A percentile compares a stretch with the other conserved stretches of the same genome.
These are phyloP conservation scores for Syndactyla subalaris DNA, from an alignment of 2,797 vertebrate species.

Conservation along the genomic window DNA sequence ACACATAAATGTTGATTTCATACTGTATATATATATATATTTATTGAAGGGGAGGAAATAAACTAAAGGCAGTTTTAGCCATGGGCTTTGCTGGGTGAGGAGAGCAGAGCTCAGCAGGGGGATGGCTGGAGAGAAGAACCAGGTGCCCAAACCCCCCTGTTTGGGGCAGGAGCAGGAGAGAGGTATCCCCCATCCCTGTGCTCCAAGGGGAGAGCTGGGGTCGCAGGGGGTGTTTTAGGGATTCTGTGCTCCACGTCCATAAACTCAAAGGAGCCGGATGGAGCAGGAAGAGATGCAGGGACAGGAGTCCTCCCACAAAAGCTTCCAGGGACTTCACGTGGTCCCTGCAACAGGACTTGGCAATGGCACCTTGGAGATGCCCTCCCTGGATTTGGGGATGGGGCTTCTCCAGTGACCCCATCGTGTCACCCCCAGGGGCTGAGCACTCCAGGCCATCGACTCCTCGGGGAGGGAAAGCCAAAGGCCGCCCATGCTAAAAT, in stretches of 20 bases:
- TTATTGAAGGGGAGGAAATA: constrained; percentile 54
- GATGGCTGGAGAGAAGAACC: not conserved
- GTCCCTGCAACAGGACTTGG: not conserved
- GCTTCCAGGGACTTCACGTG: not conserved
- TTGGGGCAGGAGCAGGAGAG: not conserved
- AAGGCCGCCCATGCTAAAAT: constrained; percentile 43
- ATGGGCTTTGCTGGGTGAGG: constrained; percentile 21
- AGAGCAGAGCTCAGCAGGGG: not conserved
- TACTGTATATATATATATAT: constrained; percentile 75
- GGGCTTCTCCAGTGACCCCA: not conserved
- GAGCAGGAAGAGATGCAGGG: not conserved
- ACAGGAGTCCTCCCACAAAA: not conserved
- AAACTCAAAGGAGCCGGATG: not conserved
- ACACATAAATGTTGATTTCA: constrained; percentile 38
- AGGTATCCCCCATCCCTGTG: accelerated
- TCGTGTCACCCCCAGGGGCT: not conserved
- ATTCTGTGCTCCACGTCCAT: accelerated
- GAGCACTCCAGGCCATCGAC: not conserved
- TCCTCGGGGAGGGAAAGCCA: not conserved
- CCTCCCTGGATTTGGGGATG: not conserved
- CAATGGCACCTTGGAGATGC: not conserved
- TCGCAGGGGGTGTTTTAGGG: accelerated
- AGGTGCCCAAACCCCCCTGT: not conserved
- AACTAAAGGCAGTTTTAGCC: constrained; percentile 61
- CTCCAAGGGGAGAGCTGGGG: not conserved